These are phyloP conservation scores for Zaprionus kolodkinae DNA, from an alignment of 1,140 invertebrate species.

Conservation along the genomic window DNA sequence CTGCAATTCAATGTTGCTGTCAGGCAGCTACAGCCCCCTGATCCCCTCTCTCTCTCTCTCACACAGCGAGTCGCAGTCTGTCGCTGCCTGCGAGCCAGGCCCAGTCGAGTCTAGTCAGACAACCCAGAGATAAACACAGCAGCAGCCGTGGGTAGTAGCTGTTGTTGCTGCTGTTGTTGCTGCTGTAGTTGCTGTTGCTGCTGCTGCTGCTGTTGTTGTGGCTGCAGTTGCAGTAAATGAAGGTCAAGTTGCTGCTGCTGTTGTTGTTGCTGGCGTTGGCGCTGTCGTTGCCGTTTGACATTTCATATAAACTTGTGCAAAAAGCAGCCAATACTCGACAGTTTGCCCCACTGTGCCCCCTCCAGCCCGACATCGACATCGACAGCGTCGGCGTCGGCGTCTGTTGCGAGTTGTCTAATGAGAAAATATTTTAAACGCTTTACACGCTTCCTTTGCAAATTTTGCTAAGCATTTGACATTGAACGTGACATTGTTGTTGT, in stretches of 20 bases:
- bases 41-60: conserved; percentile 22
- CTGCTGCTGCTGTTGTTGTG: conserved; percentile 41
- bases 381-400: conserved; percentile 16
- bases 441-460: conserved; percentile 82
- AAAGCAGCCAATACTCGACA: conserved; percentile 28
- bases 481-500: conserved; percentile 79
- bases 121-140: conserved; percentile 70
- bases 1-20: conserved; percentile 76
- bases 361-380: neutral
- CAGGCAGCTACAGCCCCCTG: conserved; percentile 52
- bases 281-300: conserved; percentile 65
- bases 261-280: conserved; percentile 13
- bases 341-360: neutral
- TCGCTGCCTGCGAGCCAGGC: conserved; percentile 36
- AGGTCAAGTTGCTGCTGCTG: conserved; percentile 66
- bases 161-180: neutral
- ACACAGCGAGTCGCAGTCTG: conserved; percentile 12
- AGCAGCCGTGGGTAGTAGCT: conserved; percentile 66
- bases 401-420: conserved; percentile 72
- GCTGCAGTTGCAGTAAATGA: conserved; percentile 71
- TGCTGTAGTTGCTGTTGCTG: conserved; percentile 29
- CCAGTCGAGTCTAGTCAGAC: conserved; percentile 48
- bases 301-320: conserved; percentile 78
- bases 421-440: conserved; percentile 82
- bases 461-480: conserved; percentile 76